Base-by-base conservation (phyloP, 2,113 vertebrate species). In the Melanerpes aurifrons region DNA sequence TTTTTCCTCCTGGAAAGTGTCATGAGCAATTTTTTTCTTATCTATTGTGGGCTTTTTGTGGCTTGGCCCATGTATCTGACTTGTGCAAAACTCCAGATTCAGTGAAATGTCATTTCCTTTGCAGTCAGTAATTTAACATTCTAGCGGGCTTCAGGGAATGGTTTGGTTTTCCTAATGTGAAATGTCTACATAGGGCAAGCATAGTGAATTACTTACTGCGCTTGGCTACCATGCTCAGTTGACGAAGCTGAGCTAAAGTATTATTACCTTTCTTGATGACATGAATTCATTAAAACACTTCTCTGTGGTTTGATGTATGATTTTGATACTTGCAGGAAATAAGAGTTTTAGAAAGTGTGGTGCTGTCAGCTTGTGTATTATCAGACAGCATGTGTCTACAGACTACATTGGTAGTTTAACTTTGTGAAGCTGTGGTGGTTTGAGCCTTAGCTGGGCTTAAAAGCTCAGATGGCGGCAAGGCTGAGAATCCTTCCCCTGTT, bases 281-380 rank as follows among this genome's bases (percentile, higher is more conserved):
- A 54, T 67, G 74, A 81, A 92, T 89, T 84, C 77, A 87, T 92
- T 94, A 87, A 75, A 92, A 90, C 66, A 87, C 61, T 92, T 92
- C 53, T 95, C 31, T 74, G 7, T 85, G 77, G 71, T 43, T 56
- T 93, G 78, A 94, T 75, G 62, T 94, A 32, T 63, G 82, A 95
- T 95, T 96, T 95, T 92, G 77, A 77, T 64, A 31, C 82, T 94
- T 12, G 8, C 75, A 87, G 80, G 85, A 93, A 93, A 73, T 89
- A 86, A 76, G 84, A 73, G 32, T 81, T 92, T 81, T 62, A 68
- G 71, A 67, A 86, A 80, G 25, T 21, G 22, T 74, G 50, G 25
- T 94, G 58, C 85, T 84, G 68, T 82, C 73, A 78, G 82, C 43
- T 79, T 68, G 50, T 83, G 16, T 78, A 63, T 92, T 92, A 90